Evolutionary conservation across 2,113 vertebrate genomes (phyloP).

Genomic region (Promerops cafer): DNA sequence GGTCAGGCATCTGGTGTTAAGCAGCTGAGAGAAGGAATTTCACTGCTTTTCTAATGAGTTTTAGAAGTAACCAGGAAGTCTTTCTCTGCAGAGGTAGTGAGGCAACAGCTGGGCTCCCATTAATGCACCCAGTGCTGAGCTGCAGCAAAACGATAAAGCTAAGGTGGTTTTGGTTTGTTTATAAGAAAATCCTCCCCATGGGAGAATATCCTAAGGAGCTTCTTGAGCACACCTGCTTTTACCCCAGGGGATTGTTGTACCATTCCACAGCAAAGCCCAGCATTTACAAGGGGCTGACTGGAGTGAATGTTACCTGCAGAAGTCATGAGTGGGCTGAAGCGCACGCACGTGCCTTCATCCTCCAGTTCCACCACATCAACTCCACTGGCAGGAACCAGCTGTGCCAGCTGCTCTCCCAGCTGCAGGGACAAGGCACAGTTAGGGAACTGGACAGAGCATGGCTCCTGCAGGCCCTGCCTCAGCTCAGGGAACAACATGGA

Average conservation of each 20-base stretch:
- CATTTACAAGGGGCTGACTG: not conserved
- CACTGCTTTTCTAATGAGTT: not conserved
- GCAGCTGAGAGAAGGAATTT: not conserved
- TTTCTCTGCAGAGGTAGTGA: not conserved
- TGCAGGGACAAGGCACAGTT: constrained; percentile 41
- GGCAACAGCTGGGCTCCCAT: not conserved
- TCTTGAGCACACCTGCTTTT: not conserved
- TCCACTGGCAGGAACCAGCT: constrained; percentile 81
- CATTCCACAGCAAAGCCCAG: not conserved
- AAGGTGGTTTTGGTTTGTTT: not conserved
- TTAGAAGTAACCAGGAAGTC: not conserved
- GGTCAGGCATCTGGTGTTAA: not conserved
- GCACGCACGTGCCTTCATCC: constrained; percentile 85
- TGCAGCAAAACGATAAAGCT: not conserved
- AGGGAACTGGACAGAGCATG: rapidly evolving
- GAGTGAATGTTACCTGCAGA: constrained; percentile 77
- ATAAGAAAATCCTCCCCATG: not conserved
- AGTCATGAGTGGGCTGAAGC: constrained; percentile 90
- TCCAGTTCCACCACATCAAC: constrained; percentile 90
- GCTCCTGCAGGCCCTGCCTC: not conserved
- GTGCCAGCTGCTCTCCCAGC: constrained; percentile 85
- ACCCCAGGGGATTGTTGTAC: not conserved
- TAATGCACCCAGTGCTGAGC: not conserved
- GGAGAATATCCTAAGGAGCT: not conserved
- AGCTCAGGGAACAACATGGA: not conserved